A percentile compares a stretch with the other conserved stretches of the same genome.
Conservation (phyloP, 2,888 invertebrate genomes). For the Hirtodrosophila confusa region DNA sequence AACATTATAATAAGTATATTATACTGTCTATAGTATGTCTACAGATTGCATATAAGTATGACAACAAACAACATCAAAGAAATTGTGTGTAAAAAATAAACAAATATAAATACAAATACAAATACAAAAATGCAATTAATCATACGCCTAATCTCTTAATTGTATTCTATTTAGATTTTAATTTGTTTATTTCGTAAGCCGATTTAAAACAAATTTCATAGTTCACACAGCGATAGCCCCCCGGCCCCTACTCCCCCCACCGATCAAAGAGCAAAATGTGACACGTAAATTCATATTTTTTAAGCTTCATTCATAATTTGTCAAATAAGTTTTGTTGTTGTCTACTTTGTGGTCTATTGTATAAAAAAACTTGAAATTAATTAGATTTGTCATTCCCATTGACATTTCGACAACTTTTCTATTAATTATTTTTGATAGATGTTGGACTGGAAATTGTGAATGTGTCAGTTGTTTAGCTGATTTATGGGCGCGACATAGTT, state of each 20-base stretch:
- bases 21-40: background rate
- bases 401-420: conserved; percentile 79
- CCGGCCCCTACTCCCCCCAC: no score
- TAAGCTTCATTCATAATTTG: conserved; percentile 63
- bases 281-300: conserved; percentile 24
- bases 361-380: conserved; percentile 60
- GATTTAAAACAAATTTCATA: conserved; percentile 71
- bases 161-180: conserved; percentile 71
- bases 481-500: conserved; percentile 74
- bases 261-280: no score
- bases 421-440: conserved; percentile 77
- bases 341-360: conserved; percentile 19
- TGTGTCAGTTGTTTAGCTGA: conserved; percentile 58
- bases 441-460: conserved; percentile 43
- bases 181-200: conserved; percentile 75
- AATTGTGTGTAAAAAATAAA: background rate
- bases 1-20: conserved; percentile 35
- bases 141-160: conserved; percentile 73
- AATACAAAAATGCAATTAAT: conserved; percentile 58
- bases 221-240: conserved; percentile 53
- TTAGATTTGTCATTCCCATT: conserved; percentile 77
- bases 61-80: conserved; percentile 27
- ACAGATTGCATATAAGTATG: conserved; percentile 8
- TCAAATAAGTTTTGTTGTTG: conserved; percentile 36
- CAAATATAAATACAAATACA: conserved; percentile 29